Evolutionary conservation across 2,888 invertebrate genomes (phyloP).

Genomic region (Lymantria monacha): DNA sequence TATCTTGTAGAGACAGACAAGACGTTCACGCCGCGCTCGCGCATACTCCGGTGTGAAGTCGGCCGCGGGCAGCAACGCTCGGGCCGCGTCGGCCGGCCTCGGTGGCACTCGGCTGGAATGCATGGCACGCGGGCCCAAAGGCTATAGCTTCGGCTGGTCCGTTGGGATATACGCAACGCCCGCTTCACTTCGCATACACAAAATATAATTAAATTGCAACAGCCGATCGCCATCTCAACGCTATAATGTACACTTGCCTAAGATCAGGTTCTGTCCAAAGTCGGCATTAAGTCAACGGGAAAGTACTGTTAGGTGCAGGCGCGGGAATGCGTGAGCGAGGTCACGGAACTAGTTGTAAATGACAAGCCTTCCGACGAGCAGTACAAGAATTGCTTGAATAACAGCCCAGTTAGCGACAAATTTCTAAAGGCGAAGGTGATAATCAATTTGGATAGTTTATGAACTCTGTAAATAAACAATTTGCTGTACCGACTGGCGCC

Average conservation of each 20-base stretch:
- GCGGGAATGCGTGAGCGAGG: constrained; percentile 83
- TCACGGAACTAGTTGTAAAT: constrained; percentile 82
- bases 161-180: constrained; percentile 64
- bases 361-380: constrained; percentile 75
- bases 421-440: constrained; percentile 13
- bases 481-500: background rate
- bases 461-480: too few relatives aligned
- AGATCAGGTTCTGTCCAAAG: constrained; percentile 81
- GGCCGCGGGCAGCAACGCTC: constrained; percentile 63
- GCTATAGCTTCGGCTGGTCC: constrained; percentile 54
- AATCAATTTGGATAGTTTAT: background rate
- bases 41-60: constrained; percentile 80
- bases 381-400: constrained; percentile 61
- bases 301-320: constrained; percentile 82
- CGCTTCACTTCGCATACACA: constrained; percentile 65
- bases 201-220: constrained; percentile 81
- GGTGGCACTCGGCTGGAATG: constrained; percentile 68
- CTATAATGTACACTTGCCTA: constrained; percentile 75
- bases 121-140: constrained; percentile 67
- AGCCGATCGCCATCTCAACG: constrained; percentile 67
- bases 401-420: constrained; percentile 46
- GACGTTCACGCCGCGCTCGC: constrained; percentile 80
- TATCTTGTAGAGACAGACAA: constrained; percentile 64
- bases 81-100: constrained; percentile 57
- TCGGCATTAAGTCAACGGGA: constrained; percentile 80